Evolutionary conservation across 92 coral and sea anemone species (phyloP).

Genomic region (Anthopleura xanthogrammica): DNA sequence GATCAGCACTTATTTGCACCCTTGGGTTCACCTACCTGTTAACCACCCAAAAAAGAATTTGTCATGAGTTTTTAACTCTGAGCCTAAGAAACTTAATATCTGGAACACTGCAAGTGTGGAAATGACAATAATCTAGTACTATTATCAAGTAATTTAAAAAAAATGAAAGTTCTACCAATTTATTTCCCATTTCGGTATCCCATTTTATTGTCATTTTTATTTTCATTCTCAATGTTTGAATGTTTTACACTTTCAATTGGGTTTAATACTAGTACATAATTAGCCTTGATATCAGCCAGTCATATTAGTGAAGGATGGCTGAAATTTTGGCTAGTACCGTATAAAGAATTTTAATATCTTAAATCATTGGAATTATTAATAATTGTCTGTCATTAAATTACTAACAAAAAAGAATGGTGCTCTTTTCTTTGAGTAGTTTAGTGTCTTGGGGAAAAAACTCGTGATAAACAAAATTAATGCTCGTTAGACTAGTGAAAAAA

Average conservation of each 20-base stretch:
- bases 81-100: too few species aligned
- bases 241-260: background rate
- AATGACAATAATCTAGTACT: too few species aligned
- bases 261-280: background rate
- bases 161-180: too few species aligned
- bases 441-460: too few species aligned
- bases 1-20: too few species aligned
- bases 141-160: too few species aligned
- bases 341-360: background rate
- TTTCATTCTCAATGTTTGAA: background rate
- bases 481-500: too few species aligned
- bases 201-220: background rate
- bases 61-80: too few species aligned
- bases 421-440: background rate
- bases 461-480: too few species aligned
- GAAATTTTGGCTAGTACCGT: background rate
- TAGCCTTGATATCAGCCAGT: background rate
- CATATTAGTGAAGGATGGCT: background rate
- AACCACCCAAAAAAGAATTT: too few species aligned
- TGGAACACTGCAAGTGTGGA: too few species aligned
- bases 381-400: background rate
- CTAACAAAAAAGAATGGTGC: background rate
- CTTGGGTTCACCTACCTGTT: too few species aligned
- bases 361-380: background rate
- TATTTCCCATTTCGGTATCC: background rate